A percentile compares a stretch with the other conserved stretches of the same genome.
phyloP scores from a whole-genome alignment of 1,140 invertebrate genomes.

The Trinorchestia longiramus region DNA sequence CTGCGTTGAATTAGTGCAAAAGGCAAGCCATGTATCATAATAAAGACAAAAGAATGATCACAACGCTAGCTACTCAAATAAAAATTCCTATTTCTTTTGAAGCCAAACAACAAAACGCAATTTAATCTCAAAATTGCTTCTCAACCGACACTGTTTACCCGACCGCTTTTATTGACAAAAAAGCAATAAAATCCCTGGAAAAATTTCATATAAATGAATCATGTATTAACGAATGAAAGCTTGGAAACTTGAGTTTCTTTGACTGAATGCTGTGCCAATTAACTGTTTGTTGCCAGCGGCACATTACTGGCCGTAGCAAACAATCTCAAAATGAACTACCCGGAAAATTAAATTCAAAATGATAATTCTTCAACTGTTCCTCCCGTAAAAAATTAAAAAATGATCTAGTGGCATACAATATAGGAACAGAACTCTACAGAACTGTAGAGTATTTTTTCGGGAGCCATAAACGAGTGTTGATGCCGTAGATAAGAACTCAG shows the following conservation, averaged over 20 bases:
- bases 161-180: not conserved
- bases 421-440: no score
- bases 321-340: not conserved
- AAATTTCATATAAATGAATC: not conserved
- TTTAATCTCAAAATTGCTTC: not conserved
- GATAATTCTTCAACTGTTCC: not conserved
- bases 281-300: not conserved
- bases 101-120: not conserved
- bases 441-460: not conserved
- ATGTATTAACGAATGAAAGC: not conserved
- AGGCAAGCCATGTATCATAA: no score
- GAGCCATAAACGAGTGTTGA: not conserved
- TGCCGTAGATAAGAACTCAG: not conserved
- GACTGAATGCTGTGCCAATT: no score
- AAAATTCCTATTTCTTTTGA: not conserved
- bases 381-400: not conserved
- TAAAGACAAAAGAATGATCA: no score
- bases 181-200: not conserved
- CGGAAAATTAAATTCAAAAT: not conserved
- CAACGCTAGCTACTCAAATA: not conserved
- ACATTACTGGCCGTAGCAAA: not conserved
- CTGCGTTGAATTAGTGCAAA: no score
- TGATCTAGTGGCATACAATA: no score
- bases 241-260: not conserved
- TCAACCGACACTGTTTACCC: not conserved